Base-by-base conservation (phyloP, 2,888 invertebrate genomes). In the Drosophila helvetica region DNA sequence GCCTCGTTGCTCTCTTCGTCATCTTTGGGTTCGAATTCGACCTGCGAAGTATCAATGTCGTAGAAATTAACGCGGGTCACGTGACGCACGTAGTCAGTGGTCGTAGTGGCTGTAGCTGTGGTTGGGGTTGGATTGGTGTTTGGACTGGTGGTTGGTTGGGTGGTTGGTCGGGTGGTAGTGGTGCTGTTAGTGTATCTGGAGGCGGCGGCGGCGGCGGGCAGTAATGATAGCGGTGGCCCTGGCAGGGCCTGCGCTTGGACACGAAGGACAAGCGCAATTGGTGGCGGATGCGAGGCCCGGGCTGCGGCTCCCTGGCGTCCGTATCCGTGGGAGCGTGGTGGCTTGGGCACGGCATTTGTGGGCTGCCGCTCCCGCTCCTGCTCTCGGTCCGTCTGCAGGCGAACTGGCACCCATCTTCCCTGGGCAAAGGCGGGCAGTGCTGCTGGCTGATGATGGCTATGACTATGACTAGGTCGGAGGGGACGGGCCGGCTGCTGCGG, bases 1-100 rank as follows among this genome's bases (percentile, higher is more conserved):
- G 95, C 95, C 92, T 94, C 94, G 59, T 82, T 85, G 77, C 78
- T 78, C 55, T 86, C 90, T 51, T 95, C 95, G 69, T 95, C 95
- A 91, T 95, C 94, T 86, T 89, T 90, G 79, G 89, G 80, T 79
- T 90, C 90, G 77, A 89, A 91, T 94, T 96, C 92, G 89, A 92
- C 91, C 92, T 92, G 92, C 87, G 92, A 92, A 92, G 92, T 92
- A 91, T 91, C 92, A 90, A 91, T 88, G 90, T 92, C 92, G 89
- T 92, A 92, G 85, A 92, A 92, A 91, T 92, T 92, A 92, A 92
- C 91, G 80, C 92, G 91, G 86, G 92, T 92, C 90, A 92, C 91
- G 91, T 92, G 92, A 86, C 92, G 92, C 75, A 92, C 90, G 87
- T 86, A 91, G 74, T 91, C 91, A 78, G 82, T 90, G 75, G 86